Percentiles rank a stretch among this genome's conserved stretches.
phyloP scores from a whole-genome alignment of 2,797 vertebrate species.

The Carcharodon carcharias region DNA sequence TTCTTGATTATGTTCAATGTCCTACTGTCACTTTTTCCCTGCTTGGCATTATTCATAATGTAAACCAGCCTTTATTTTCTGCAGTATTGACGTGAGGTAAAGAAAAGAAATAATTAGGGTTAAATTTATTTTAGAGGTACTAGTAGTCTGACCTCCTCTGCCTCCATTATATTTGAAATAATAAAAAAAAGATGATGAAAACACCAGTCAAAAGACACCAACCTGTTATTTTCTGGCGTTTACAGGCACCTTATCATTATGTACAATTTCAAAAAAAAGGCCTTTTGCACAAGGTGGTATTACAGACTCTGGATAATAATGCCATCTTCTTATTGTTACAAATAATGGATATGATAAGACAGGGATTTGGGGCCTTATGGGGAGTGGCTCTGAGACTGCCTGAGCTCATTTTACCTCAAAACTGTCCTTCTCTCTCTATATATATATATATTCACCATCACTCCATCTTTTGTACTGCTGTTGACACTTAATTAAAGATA shows the following conservation, averaged over 20 bases:
- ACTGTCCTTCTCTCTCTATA: constrained; percentile 79
- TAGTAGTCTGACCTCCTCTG: constrained; percentile 78
- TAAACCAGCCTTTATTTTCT: constrained; percentile 93
- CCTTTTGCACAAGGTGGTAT: constrained; percentile 79
- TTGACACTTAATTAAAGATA: constrained; percentile 99
- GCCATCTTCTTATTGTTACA: constrained; percentile 62
- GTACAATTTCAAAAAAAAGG: constrained; percentile 50
- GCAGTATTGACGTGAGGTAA: constrained; percentile 99
- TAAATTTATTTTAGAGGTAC: constrained; percentile 71
- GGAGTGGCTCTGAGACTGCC: constrained; percentile 79
- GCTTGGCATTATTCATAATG: constrained; percentile 85
- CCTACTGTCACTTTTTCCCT: constrained; percentile 54
- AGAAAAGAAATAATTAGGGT: constrained; percentile 59
- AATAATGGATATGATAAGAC: constrained; percentile 70
- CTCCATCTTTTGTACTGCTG: constrained; percentile 99
- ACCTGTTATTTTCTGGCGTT: constrained; percentile 67
- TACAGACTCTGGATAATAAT: constrained; percentile 75
- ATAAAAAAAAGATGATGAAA: constrained; percentile 57
- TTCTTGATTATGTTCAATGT: constrained; percentile 45
- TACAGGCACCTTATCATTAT: constrained; percentile 75
- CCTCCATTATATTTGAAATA: constrained; percentile 79
- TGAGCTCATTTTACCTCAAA: constrained; percentile 99
- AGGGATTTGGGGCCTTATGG: constrained; percentile 61
- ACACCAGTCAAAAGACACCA: constrained; percentile 67
- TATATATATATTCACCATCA: constrained; percentile 84